phyloP scores from a whole-genome alignment of 2,888 invertebrate species.

The Xestia xanthographa region DNA sequence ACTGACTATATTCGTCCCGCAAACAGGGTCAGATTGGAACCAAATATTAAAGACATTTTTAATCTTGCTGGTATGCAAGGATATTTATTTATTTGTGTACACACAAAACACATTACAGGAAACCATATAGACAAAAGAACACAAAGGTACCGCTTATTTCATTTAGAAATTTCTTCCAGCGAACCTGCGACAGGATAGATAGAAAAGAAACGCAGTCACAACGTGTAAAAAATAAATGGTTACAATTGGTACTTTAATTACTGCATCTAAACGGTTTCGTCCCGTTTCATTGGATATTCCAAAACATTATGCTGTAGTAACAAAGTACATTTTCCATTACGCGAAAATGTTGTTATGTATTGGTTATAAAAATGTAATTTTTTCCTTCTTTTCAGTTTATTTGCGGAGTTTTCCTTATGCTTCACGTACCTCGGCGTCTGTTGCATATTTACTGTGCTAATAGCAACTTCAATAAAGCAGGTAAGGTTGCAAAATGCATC shows the following conservation, averaged over 20 bases:
- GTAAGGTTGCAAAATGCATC: conserved; percentile 77
- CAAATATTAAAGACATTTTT: not conserved
- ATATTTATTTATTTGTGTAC: too few species aligned
- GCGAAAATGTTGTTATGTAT: not conserved
- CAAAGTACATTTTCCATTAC: not conserved
- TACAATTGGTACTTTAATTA: too few species aligned
- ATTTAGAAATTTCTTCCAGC: too few species aligned
- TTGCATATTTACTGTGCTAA: conserved; percentile 95
- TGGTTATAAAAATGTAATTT: not conserved
- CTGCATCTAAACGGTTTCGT: not conserved
- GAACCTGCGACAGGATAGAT: too few species aligned
- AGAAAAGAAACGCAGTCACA: too few species aligned
- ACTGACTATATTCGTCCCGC: not conserved
- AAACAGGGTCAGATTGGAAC: not conserved
- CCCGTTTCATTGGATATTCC: not conserved
- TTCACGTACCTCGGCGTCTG: conserved; percentile 93
- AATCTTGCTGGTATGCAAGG: not conserved
- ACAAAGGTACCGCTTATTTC: too few species aligned
- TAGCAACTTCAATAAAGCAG: conserved; percentile 92
- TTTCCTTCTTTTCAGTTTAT: conserved; percentile 77
- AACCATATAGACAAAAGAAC: too few species aligned
- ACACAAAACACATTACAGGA: too few species aligned
- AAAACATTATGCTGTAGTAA: not conserved
- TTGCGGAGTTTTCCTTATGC: conserved; percentile 92
- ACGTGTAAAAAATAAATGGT: not conserved